These are phyloP conservation scores for Rhingia rostrata DNA, from an alignment of 2,888 invertebrate species.

Conservation along the genomic window DNA sequence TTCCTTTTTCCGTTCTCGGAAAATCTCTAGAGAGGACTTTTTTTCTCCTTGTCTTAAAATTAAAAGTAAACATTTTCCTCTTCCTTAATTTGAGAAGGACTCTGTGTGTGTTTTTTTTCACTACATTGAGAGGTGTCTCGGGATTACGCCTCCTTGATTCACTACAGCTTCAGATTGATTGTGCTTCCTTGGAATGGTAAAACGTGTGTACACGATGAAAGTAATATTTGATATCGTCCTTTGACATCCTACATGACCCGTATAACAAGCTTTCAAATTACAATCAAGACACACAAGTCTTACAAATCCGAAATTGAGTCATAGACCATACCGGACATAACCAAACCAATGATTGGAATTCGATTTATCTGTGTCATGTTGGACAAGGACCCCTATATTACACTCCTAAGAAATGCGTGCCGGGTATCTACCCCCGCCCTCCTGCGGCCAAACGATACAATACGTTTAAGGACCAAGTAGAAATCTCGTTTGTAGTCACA, in stretches of 20 bases:
- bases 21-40: constrained; percentile 49
- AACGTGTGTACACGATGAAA: constrained; percentile 51
- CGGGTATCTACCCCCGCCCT: background rate
- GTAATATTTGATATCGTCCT: constrained; percentile 56
- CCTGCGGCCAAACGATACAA: constrained; percentile 36
- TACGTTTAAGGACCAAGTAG: constrained; percentile 10
- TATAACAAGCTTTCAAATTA: constrained; percentile 70
- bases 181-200: constrained; percentile 40
- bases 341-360: constrained; percentile 47
- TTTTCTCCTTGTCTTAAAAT: constrained; percentile 50
- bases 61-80: constrained; percentile 63
- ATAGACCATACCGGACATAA: constrained; percentile 2
- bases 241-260: background rate
- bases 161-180: constrained; percentile 13
- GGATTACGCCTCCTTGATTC: constrained; percentile 21
- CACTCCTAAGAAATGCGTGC: constrained; percentile 25
- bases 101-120: background rate
- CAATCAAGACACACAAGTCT: constrained; percentile 65
- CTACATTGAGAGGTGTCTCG: constrained; percentile 33
- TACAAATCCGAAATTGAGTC: constrained; percentile 52
- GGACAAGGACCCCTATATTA: constrained; percentile 45
- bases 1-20: background rate
- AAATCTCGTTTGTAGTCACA: constrained; percentile 40
- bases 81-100: constrained; percentile 24
- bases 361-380: constrained; percentile 49